phyloP scores from a whole-genome alignment of 92 coral and sea anemone species.

The Diadumene lineata region DNA sequence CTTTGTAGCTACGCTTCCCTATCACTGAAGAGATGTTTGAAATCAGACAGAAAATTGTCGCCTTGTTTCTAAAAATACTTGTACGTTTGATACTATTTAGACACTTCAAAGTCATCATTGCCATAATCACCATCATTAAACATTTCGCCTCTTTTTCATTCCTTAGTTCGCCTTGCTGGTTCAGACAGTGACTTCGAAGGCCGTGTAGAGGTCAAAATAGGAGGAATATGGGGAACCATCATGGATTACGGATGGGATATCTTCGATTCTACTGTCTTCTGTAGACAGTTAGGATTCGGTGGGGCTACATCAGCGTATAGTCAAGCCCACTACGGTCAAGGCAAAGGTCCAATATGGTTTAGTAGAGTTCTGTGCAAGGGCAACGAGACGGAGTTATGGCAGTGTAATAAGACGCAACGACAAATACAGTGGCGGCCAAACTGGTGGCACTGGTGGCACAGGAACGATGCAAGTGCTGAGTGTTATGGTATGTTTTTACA shows the following conservation, averaged over 20 bases:
- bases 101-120: not conserved
- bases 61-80: no score
- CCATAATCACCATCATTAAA: not conserved
- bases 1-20: no score
- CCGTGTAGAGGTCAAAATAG: slow-evolving; percentile 47
- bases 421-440: not conserved
- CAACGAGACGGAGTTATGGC: slow-evolving; percentile 24
- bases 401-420: slow-evolving; percentile 40
- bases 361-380: slow-evolving; percentile 41
- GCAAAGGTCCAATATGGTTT: slow-evolving; percentile 52
- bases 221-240: slow-evolving; percentile 62
- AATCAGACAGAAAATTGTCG: no score
- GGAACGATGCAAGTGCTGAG: slow-evolving; percentile 48
- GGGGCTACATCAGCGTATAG: not conserved
- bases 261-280: slow-evolving; percentile 50
- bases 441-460: slow-evolving; percentile 8
- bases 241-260: slow-evolving; percentile 59
- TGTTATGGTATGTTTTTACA: slow-evolving; percentile 44
- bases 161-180: slow-evolving; percentile 14
- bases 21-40: no score
- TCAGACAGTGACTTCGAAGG: slow-evolving; percentile 29
- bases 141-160: not conserved
- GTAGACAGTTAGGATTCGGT: slow-evolving; percentile 36
- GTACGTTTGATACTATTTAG: no score
- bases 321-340: slow-evolving; percentile 2